Conservation (phyloP, 2,888 invertebrate species). For the Platerodrilus igneus region DNA sequence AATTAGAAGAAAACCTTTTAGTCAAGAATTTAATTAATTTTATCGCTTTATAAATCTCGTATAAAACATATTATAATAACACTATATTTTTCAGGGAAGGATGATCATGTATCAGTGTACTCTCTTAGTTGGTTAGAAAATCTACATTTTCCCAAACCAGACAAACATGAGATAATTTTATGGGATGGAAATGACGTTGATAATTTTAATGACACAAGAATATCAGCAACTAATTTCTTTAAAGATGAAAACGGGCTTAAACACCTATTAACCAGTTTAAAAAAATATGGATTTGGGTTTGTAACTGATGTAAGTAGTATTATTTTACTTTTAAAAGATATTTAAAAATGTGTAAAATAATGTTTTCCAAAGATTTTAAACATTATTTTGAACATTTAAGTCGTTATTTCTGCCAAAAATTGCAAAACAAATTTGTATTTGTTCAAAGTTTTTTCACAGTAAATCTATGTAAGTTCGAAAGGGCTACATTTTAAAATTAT, state of each 20-base stretch:
- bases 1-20: too few relatives aligned
- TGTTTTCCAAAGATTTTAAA: background rate
- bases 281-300: slow-evolving; percentile 52
- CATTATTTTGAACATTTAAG: background rate
- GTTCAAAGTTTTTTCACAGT: too few relatives aligned
- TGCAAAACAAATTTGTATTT: too few relatives aligned
- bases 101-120: slow-evolving; percentile 55
- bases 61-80: too few relatives aligned
- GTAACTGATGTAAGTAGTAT: slow-evolving; percentile 33
- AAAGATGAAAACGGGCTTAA: slow-evolving; percentile 47
- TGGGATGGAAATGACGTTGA: slow-evolving; percentile 51
- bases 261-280: slow-evolving; percentile 51
- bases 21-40: too few relatives aligned
- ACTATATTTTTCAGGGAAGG: slow-evolving; percentile 56
- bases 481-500: too few relatives aligned
- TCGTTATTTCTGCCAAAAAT: background rate
- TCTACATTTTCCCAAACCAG: slow-evolving; percentile 2
- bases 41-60: too few relatives aligned
- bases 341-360: too few relatives aligned
- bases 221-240: slow-evolving; percentile 51
- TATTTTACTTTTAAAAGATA: slow-evolving; percentile 1
- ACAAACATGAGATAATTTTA: slow-evolving; percentile 37
- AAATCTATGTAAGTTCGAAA: too few relatives aligned
- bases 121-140: slow-evolving; percentile 44
- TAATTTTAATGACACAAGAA: slow-evolving; percentile 43